A percentile compares a stretch with the other conserved stretches of the same genome.
Evolutionary conservation across 2,888 invertebrate species (phyloP).

Genomic region (Rhopalosiphum nymphaeae): DNA sequence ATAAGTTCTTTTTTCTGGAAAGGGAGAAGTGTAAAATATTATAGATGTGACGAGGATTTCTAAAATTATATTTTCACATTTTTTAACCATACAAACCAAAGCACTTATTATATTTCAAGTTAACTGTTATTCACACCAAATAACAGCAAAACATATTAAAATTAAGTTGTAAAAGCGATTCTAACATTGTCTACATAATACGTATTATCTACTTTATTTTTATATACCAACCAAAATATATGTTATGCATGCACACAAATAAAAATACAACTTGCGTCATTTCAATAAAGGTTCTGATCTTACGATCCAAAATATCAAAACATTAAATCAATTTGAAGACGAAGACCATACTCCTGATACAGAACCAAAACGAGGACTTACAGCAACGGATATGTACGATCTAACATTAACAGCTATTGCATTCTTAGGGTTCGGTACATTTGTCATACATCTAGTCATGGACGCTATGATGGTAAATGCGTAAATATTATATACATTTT

Average conservation of each 20-base stretch:
- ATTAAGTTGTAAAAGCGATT: not conserved
- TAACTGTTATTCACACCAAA: not conserved
- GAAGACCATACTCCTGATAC: not conserved
- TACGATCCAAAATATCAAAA: not conserved
- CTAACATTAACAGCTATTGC: conserved; percentile 53
- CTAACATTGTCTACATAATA: not conserved
- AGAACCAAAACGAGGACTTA: conserved; percentile 27
- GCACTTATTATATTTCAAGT: not conserved
- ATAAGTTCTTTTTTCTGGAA: not conserved
- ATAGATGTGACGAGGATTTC: not conserved
- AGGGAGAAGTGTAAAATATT: not conserved
- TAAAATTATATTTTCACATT: not conserved
- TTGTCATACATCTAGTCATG: conserved; percentile 56
- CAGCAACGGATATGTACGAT: conserved; percentile 46
- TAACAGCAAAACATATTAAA: not conserved
- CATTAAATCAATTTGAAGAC: not conserved
- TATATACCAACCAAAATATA: no score
- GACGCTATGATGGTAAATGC: conserved; percentile 44
- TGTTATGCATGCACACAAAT: not conserved
- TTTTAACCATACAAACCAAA: not conserved
- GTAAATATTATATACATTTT: not conserved
- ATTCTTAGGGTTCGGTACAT: conserved; percentile 60
- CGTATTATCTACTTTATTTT: no score
- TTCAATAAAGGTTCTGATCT: not conserved
- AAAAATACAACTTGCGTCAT: not conserved